Evolutionary conservation across 2,113 vertebrate species (phyloP).

Genomic region (Bubo bubo): DNA sequence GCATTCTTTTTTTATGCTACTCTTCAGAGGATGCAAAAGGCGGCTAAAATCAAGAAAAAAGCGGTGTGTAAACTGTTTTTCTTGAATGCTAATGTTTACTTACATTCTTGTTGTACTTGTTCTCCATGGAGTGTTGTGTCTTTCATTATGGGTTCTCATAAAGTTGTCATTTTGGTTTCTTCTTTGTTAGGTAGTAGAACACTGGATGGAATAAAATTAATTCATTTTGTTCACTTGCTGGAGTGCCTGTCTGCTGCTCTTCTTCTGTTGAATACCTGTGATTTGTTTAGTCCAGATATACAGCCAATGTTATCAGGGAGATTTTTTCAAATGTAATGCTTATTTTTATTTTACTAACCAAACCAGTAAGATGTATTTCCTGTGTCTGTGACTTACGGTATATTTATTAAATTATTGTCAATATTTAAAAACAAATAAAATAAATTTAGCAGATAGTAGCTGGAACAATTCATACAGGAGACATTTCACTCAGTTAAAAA

Average conservation of each 20-base stretch:
- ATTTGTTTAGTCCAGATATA: not conserved
- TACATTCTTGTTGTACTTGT: slow-evolving; percentile 25
- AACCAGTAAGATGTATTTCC: not conserved
- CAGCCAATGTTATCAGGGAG: not conserved
- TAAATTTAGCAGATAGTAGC: not conserved
- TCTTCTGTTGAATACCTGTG: not conserved
- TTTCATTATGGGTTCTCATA: not conserved
- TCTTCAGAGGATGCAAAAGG: slow-evolving; percentile 98
- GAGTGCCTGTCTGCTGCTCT: not conserved
- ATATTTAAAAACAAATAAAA: not conserved
- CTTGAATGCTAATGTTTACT: slow-evolving; percentile 37
- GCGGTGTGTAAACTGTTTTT: slow-evolving; percentile 91
- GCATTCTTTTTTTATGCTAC: slow-evolving; percentile 80
- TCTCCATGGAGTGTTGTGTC: not conserved
- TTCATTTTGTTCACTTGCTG: not conserved
- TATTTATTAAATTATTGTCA: not conserved
- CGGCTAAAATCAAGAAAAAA: slow-evolving; percentile 99
- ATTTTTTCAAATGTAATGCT: not conserved
- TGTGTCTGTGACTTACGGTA: not conserved
- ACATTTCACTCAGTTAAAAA: not conserved
- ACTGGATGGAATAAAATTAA: not conserved
- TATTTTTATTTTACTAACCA: not conserved
- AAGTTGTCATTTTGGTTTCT: not conserved
- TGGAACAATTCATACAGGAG: not conserved
- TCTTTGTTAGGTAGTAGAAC: not conserved